Percentiles rank a stretch among this genome's conserved stretches.
Conservation (phyloP, 1,140 invertebrate species). For the Caerostris extrusa region DNA sequence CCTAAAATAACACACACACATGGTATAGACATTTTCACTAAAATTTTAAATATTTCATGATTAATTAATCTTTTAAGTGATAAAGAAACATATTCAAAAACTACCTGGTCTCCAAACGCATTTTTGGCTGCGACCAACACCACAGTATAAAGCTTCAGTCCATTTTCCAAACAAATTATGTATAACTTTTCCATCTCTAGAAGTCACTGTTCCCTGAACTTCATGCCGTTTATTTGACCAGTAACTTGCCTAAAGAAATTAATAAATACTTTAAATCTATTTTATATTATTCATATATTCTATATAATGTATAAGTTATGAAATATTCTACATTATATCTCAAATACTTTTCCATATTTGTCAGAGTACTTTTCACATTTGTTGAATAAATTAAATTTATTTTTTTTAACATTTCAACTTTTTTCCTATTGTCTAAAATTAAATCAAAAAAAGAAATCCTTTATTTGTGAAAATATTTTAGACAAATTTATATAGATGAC, state of each 20-base stretch:
- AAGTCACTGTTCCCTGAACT: constrained; percentile 87
- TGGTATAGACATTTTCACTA: too few relatives aligned
- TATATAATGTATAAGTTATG: too few relatives aligned
- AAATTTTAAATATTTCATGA: neutral
- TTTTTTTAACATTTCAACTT: too few relatives aligned
- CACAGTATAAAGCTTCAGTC: constrained; percentile 91
- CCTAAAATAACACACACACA: constrained; percentile 15
- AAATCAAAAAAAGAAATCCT: too few relatives aligned
- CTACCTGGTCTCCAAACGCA: constrained; percentile 90
- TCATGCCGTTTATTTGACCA: constrained; percentile 91
- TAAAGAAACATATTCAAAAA: neutral
- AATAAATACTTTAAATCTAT: neutral
- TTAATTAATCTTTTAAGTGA: neutral
- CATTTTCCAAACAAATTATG: constrained; percentile 89
- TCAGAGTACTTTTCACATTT: too few relatives aligned
- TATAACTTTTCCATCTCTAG: constrained; percentile 84
- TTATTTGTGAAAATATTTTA: too few relatives aligned
- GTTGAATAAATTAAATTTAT: too few relatives aligned
- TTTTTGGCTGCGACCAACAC: constrained; percentile 86
- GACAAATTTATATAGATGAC: too few relatives aligned
- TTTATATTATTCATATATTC: too few relatives aligned
- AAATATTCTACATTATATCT: too few relatives aligned
- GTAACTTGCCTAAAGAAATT: constrained; percentile 86
- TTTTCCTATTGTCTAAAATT: too few relatives aligned
- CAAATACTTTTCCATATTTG: too few relatives aligned